phyloP scores from a whole-genome alignment of 2,797 vertebrate species.

The Glossophaga mutica region DNA sequence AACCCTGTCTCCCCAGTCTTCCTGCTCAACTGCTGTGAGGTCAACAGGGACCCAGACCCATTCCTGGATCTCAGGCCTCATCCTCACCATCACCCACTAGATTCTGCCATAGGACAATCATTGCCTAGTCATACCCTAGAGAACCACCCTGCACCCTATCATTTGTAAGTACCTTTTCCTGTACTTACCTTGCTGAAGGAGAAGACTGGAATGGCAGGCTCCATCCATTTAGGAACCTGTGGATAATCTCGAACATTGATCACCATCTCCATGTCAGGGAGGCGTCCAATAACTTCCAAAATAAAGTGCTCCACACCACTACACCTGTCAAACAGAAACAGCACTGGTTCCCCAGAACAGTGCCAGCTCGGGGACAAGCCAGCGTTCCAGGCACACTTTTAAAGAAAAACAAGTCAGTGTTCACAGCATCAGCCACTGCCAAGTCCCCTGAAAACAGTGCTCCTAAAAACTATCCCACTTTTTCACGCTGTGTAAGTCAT shows the following conservation, averaged over 20 bases:
- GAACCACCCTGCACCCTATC: background rate
- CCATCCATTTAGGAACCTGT: conserved; percentile 93
- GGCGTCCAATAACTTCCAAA: conserved; percentile 86
- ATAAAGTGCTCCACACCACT: conserved; percentile 98
- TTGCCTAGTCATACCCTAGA: background rate
- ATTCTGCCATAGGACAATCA: background rate
- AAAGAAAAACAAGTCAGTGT: background rate
- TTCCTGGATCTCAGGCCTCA: background rate
- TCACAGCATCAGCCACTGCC: background rate
- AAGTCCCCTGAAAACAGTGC: background rate
- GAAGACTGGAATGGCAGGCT: conserved; percentile 90
- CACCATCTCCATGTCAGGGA: conserved; percentile 95
- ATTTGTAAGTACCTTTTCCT: background rate
- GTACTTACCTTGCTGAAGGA: conserved; percentile 96
- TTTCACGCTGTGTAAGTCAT: background rate
- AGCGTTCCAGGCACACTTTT: background rate
- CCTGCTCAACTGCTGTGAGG: background rate
- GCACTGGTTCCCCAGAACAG: background rate
- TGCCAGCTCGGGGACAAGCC: background rate
- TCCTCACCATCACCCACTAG: background rate
- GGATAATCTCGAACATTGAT: conserved; percentile 98
- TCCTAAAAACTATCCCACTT: background rate
- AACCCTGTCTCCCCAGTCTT: background rate
- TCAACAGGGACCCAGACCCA: background rate
- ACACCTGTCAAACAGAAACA: conserved; percentile 84